These are phyloP conservation scores for Rhegmatorhina hoffmannsi DNA, from an alignment of 2,113 vertebrate genomes.

Conservation along the genomic window DNA sequence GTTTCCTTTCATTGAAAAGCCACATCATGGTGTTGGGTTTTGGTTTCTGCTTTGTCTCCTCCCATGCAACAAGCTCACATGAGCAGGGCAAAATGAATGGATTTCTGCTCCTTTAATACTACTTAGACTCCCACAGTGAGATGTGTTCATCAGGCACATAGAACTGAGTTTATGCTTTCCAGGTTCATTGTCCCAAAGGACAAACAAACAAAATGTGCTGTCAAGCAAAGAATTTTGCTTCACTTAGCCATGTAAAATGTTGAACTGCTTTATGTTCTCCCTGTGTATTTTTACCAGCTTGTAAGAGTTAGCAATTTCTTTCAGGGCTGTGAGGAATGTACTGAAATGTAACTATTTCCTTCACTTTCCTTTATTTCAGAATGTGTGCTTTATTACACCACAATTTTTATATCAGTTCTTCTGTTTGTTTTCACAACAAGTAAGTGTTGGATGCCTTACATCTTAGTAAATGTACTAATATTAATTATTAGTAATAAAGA, in stretches of 20 bases:
- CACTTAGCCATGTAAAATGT: background rate
- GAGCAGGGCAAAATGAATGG: background rate
- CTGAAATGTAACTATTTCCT: background rate
- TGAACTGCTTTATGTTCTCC: background rate
- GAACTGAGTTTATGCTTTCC: background rate
- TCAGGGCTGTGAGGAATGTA: background rate
- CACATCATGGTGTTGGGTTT: background rate
- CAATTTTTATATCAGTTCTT: conserved; percentile 99
- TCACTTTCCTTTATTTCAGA: conserved; percentile 85
- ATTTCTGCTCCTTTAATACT: background rate
- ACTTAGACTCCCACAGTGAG: background rate
- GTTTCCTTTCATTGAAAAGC: background rate
- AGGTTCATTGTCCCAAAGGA: background rate
- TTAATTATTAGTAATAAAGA: background rate
- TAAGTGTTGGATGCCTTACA: conserved; percentile 75
- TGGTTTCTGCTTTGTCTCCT: background rate
- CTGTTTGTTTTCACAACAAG: conserved; percentile 99
- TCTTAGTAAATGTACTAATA: background rate
- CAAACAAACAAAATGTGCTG: background rate
- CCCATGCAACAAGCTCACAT: background rate
- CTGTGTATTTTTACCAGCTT: background rate
- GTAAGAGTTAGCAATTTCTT: background rate
- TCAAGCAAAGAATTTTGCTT: background rate
- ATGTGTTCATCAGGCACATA: background rate
- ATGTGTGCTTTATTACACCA: conserved; percentile 99